These are phyloP conservation scores for Drosophila mimetica DNA, from an alignment of 2,888 invertebrate species.

Conservation along the genomic window DNA sequence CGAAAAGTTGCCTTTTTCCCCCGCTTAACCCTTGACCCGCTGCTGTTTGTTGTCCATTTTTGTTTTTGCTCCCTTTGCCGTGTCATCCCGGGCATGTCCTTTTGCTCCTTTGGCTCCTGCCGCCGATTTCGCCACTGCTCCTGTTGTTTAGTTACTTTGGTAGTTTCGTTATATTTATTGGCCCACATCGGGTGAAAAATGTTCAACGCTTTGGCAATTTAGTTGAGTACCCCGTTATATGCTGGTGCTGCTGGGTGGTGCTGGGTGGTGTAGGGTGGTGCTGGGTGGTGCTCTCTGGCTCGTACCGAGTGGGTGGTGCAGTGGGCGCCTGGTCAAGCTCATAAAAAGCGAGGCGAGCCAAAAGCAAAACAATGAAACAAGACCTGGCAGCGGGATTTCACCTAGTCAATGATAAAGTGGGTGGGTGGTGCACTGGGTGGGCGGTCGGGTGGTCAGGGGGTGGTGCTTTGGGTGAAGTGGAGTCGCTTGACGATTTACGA, in stretches of 20 bases:
- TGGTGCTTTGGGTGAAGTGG: slow-evolving; percentile 22
- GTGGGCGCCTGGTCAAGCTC: slow-evolving; percentile 47
- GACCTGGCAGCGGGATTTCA: slow-evolving; percentile 37
- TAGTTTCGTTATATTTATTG: slow-evolving; percentile 84
- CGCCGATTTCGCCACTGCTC: slow-evolving; percentile 37
- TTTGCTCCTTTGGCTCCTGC: slow-evolving; percentile 21
- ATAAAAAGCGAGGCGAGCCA: slow-evolving; percentile 65
- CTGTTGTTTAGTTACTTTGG: slow-evolving; percentile 78
- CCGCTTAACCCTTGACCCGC: not conserved
- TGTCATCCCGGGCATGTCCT: slow-evolving; percentile 40
- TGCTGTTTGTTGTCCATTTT: slow-evolving; percentile 6
- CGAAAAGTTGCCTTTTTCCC: slow-evolving; percentile 7
- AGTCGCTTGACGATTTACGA: slow-evolving; percentile 68
- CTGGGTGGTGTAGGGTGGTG: slow-evolving; percentile 2
- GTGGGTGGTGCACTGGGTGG: not conserved
- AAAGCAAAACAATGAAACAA: slow-evolving; percentile 72
- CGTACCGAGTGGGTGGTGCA: no score
- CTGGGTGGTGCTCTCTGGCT: no score
- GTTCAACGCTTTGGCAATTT: slow-evolving; percentile 81
- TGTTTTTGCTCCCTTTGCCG: slow-evolving; percentile 18
- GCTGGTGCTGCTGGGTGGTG: slow-evolving; percentile 54
- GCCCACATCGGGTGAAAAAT: slow-evolving; percentile 84
- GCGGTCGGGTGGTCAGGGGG: not conserved
- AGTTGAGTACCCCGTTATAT: slow-evolving; percentile 77
- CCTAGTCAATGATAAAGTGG: slow-evolving; percentile 39